These are phyloP conservation scores for Hippasteria phrygiana DNA, from an alignment of 53 echinoderm and acorn worm genomes.

Conservation along the genomic window DNA sequence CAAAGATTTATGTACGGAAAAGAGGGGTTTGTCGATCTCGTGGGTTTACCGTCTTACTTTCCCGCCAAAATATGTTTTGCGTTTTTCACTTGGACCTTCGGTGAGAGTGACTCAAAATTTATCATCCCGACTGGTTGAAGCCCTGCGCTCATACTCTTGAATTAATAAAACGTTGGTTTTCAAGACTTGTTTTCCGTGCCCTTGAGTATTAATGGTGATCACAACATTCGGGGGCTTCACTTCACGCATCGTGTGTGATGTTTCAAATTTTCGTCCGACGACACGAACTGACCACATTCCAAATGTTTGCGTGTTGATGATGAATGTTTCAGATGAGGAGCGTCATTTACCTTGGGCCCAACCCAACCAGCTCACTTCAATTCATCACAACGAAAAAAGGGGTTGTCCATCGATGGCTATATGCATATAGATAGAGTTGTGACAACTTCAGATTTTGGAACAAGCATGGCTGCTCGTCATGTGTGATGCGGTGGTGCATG, in stretches of 20 bases:
- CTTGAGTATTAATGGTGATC: neutral
- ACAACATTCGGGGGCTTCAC: neutral
- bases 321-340: neutral
- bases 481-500: too few relatives aligned
- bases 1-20: neutral
- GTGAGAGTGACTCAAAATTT: neutral
- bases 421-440: too few relatives aligned
- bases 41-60: too few relatives aligned
- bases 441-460: too few relatives aligned
- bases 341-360: too few relatives aligned
- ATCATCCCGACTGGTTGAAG: neutral
- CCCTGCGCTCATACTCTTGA: neutral
- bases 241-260: neutral
- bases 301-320: neutral
- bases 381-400: too few relatives aligned
- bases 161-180: neutral
- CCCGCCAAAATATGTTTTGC: too few relatives aligned
- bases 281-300: neutral
- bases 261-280: neutral
- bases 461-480: too few relatives aligned
- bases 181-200: neutral
- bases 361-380: too few relatives aligned
- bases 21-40: neutral
- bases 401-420: too few relatives aligned
- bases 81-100: neutral